A percentile compares a stretch with the other conserved stretches of the same genome.
Conservation (phyloP, 2,888 invertebrate genomes). For the Watsonalla binaria region DNA sequence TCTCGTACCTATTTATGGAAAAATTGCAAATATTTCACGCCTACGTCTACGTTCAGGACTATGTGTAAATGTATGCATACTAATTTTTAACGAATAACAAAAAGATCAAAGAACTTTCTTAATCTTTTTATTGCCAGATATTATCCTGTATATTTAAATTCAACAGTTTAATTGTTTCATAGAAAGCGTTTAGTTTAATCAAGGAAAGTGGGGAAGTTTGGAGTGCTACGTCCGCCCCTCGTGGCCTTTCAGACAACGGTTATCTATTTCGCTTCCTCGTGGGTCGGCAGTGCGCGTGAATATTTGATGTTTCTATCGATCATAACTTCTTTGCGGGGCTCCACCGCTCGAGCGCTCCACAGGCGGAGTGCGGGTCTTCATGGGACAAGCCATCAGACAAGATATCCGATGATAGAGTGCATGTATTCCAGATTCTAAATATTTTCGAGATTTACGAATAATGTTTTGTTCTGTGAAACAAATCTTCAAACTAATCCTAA, state of each 20-base stretch:
- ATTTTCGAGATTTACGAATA: background rate
- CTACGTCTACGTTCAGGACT: no score
- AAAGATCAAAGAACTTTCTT: no score
- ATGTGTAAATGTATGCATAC: no score
- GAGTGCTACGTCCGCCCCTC: constrained; percentile 45
- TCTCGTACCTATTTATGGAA: no score
- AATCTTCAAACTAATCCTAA: no score
- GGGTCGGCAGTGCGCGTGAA: constrained; percentile 58
- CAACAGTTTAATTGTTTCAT: constrained; percentile 5
- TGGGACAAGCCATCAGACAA: background rate
- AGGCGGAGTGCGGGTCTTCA: constrained; percentile 13
- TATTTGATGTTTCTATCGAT: constrained; percentile 76
- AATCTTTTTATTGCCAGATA: no score
- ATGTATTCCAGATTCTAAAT: background rate
- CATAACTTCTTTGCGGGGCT: constrained; percentile 66
- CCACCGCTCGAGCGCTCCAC: constrained; percentile 6
- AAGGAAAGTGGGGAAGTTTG: constrained; percentile 41
- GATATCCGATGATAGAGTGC: background rate
- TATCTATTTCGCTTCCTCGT: constrained; percentile 64
- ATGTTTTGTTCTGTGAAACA: background rate
- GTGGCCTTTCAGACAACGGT: constrained; percentile 68
- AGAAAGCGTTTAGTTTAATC: constrained; percentile 46
- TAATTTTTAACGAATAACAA: no score
- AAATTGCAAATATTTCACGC: no score
- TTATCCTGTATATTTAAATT: no score